phyloP scores from a whole-genome alignment of 2,113 vertebrate genomes.

The Suricata suricatta region DNA sequence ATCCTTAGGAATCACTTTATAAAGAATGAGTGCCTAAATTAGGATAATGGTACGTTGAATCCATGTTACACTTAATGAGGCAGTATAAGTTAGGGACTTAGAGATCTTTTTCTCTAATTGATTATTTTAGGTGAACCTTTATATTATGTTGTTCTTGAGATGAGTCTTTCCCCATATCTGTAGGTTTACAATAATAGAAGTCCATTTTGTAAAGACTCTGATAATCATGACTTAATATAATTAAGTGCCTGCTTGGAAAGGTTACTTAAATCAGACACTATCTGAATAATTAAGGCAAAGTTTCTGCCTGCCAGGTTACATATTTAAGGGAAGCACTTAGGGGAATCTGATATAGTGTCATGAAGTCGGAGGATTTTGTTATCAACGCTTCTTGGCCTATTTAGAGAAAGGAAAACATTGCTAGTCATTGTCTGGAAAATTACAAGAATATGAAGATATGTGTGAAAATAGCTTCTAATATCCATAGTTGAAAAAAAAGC shows the following conservation, averaged over 20 bases:
- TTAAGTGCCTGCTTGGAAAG: neutral
- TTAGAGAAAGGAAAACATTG: neutral
- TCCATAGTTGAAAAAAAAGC: neutral
- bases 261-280: constrained; percentile 39
- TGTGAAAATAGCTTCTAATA: neutral
- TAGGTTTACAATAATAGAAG: neutral
- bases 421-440: neutral
- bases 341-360: neutral
- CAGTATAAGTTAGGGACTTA: neutral
- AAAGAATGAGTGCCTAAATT: neutral
- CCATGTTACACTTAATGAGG: neutral
- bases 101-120: neutral
- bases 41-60: neutral
- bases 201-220: neutral
- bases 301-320: neutral
- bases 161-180: neutral
- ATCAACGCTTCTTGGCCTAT: neutral
- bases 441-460: neutral
- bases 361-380: neutral
- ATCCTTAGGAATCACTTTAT: constrained; percentile 18
- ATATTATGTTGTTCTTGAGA: neutral
- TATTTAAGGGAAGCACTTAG: neutral
- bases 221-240: neutral
- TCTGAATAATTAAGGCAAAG: constrained; percentile 36
- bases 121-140: neutral